Conservation (phyloP, 37 sponge, comb jelly and placozoan species). For the Crambe crambe region DNA sequence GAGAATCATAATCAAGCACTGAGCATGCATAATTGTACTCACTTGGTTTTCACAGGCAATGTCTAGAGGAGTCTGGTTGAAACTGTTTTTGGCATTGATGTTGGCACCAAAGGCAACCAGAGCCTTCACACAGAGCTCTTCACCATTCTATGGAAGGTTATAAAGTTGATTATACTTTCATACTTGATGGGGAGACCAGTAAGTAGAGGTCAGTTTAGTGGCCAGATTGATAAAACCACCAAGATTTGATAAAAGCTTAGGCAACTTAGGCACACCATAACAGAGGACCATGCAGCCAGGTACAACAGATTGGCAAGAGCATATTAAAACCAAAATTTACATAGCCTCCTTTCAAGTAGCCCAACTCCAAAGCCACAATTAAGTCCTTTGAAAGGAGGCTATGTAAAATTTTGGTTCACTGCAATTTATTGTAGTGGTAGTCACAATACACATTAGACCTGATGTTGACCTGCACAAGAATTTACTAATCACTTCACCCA, state of each 20-base stretch:
- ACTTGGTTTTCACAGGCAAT: constrained; percentile 24
- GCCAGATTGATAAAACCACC: neutral
- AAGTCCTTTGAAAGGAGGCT: too few species aligned
- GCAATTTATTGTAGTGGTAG: too few species aligned
- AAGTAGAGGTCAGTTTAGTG: neutral
- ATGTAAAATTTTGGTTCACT: too few species aligned
- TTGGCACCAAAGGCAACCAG: constrained; percentile 49
- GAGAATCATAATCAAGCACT: neutral
- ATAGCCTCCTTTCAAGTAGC: too few species aligned
- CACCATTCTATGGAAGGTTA: constrained; percentile 13
- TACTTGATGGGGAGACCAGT: neutral
- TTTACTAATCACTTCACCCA: too few species aligned
- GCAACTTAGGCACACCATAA: neutral
- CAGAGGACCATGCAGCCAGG: too few species aligned
- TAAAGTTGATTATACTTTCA: neutral
- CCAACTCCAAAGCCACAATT: too few species aligned
- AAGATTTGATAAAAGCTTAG: neutral
- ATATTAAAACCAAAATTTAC: too few species aligned
- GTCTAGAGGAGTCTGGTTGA: constrained; percentile 46
- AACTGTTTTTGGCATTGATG: constrained; percentile 22
- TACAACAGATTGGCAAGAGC: too few species aligned
- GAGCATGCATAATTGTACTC: neutral
- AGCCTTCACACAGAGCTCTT: constrained; percentile 16
- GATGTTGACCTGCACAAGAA: too few species aligned
- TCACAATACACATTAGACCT: too few species aligned